These are phyloP conservation scores for Microctonus hyperodae DNA, from an alignment of 2,888 invertebrate genomes.

Conservation along the genomic window DNA sequence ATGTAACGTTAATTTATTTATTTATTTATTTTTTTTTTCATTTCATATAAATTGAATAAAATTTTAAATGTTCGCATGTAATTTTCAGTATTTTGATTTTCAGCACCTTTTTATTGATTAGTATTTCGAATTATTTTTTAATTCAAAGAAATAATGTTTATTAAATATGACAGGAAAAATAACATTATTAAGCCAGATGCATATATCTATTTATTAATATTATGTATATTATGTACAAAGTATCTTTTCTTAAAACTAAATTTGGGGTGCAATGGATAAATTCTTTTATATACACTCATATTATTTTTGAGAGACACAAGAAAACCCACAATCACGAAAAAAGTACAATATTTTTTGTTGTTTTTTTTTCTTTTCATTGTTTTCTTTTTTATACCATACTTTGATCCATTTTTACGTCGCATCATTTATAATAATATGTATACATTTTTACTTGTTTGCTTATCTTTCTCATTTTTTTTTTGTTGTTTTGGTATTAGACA, in stretches of 20 bases:
- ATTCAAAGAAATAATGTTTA: background rate
- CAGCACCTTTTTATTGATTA: too few relatives aligned
- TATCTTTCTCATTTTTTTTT: conserved; percentile 39
- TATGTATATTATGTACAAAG: conserved; percentile 60
- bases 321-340: conserved; percentile 49
- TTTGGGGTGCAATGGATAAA: conserved; percentile 54
- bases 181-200: conserved; percentile 47
- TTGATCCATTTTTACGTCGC: conserved; percentile 40
- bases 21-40: background rate
- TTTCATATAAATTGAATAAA: background rate
- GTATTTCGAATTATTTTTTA: background rate
- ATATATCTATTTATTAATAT: conserved; percentile 56
- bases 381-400: conserved; percentile 35
- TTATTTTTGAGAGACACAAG: conserved; percentile 53
- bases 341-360: conserved; percentile 30
- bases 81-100: background rate
- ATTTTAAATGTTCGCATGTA: background rate
- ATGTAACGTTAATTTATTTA: background rate
- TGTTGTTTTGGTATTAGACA: conserved; percentile 30
- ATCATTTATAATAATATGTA: conserved; percentile 43
- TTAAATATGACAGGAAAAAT: background rate
- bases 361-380: conserved; percentile 10
- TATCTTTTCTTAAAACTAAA: conserved; percentile 50
- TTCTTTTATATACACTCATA: conserved; percentile 57
- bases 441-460: conserved; percentile 39